phyloP scores from a whole-genome alignment of 2,113 vertebrate species.

The Bufo bufo region DNA sequence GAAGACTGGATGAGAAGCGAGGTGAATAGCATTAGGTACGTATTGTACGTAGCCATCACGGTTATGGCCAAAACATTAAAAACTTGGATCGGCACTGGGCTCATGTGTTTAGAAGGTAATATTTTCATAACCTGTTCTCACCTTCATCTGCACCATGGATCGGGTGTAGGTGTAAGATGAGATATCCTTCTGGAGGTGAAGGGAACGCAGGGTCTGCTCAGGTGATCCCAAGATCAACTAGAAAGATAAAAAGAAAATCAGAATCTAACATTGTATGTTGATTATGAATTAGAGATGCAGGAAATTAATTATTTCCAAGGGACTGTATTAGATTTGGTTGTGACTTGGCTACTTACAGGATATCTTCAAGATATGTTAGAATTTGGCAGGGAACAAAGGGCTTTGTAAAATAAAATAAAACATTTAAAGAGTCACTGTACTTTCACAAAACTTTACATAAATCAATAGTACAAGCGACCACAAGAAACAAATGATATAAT shows the following conservation, averaged over 20 bases:
- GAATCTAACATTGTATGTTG: neutral
- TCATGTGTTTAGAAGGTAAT: neutral
- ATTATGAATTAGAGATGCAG: neutral
- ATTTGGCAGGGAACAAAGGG: no score
- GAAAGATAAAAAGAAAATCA: conserved; percentile 28
- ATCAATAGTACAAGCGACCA: no score
- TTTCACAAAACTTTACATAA: no score
- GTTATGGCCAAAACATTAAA: neutral
- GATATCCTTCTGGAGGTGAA: conserved; percentile 90
- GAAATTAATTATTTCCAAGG: neutral
- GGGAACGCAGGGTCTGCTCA: conserved; percentile 84
- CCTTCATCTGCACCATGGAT: conserved; percentile 88
- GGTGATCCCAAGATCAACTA: conserved; percentile 93
- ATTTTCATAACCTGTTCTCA: conserved; percentile 63
- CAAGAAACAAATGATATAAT: no score
- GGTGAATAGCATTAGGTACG: neutral
- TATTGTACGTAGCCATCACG: neutral
- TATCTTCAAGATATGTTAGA: no score
- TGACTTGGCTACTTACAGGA: neutral
- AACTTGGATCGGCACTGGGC: neutral
- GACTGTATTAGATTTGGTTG: neutral
- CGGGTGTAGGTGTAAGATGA: conserved; percentile 86
- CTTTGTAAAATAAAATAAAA: no score
- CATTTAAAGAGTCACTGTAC: no score
- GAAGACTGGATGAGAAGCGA: conserved; percentile 73